Base-by-base conservation (phyloP, 2,113 vertebrate genomes). In the Chloebia gouldiae region DNA sequence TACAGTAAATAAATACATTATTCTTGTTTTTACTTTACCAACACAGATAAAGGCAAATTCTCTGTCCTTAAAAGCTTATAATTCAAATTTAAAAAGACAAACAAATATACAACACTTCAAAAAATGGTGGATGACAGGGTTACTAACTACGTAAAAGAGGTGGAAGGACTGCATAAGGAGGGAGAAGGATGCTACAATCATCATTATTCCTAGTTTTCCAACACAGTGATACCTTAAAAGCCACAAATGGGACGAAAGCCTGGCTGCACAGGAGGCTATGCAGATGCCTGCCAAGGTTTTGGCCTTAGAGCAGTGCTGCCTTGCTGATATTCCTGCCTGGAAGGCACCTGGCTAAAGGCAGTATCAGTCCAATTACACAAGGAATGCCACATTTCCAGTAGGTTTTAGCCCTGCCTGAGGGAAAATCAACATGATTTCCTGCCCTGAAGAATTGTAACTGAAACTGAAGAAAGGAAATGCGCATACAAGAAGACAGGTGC, bases 361-460 rank as follows among this genome's bases (percentile, higher is more conserved):
- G n/a, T 54, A 65, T 77, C 82, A 83, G 45, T 31, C 54, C 85
- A 73, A 77, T 90, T 86, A 77, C 33, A 42, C n/a, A 66, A 63
- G 24, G 28, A 83, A 10, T 0, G 0, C 21, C 0, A 0, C 1
- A 0, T 65, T 51, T 80, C 54, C 50, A 28, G 45, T 42, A 66
- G 63, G 27, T 77, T 93, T 92, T 69, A 86, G n/a, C 35, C 47
- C 42, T 76, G 65, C 81, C 81, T 93, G 59, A 53, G 63, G 61
- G 45, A 76, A 93, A 96, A 91, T 69, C 15, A 20, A 47, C 24
- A 31, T 47, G 35, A 44, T 90, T 87, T 82, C 20, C 81, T 90
- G n/a, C 70, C 66, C 57, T 77, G 65, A 87, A 71, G 56, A 51
- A 53, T 71, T 76, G 15, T 60, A 40, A 51, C 11, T 87, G 50